A percentile compares a stretch with the other conserved stretches of the same genome.
Evolutionary conservation across 2,797 vertebrate species (phyloP).

Genomic region (Sebastes flavidus): DNA sequence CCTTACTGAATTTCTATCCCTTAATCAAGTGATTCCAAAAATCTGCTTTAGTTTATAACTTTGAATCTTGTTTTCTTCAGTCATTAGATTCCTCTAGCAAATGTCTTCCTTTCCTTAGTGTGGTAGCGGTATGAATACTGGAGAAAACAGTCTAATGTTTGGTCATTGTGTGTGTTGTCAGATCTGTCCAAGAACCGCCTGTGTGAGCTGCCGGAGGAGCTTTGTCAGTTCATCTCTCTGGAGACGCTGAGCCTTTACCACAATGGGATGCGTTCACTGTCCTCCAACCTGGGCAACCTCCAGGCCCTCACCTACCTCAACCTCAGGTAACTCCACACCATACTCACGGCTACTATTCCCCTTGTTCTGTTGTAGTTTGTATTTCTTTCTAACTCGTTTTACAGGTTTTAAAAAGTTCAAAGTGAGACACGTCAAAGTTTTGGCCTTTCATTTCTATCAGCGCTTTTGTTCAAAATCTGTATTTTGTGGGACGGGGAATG

Average conservation of each 20-base stretch:
- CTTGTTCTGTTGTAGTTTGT: neutral
- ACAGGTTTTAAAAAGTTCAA: neutral
- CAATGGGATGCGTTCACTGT: slow-evolving; percentile 91
- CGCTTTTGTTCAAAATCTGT: neutral
- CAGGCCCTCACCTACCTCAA: slow-evolving; percentile 95
- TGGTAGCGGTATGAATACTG: neutral
- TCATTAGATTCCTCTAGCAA: neutral
- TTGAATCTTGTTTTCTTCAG: neutral
- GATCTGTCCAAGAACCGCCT: slow-evolving; percentile 93
- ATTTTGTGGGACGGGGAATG: neutral
- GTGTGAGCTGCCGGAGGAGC: slow-evolving; percentile 90
- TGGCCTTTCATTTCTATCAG: neutral
- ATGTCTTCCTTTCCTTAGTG: neutral
- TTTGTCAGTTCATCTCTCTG: slow-evolving; percentile 90
- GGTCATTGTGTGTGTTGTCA: slow-evolving; percentile 46
- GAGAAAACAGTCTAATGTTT: neutral
- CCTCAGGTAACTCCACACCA: slow-evolving; percentile 83
- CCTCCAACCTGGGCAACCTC: slow-evolving; percentile 87
- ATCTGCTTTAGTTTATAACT: neutral
- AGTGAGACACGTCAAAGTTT: neutral
- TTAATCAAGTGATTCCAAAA: neutral
- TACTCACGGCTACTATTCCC: neutral
- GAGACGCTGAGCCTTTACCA: slow-evolving; percentile 93
- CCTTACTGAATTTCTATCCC: too few species aligned
- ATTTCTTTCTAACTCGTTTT: neutral